phyloP scores from a whole-genome alignment of 2,113 vertebrate species.

The Coracopsis vasa region DNA sequence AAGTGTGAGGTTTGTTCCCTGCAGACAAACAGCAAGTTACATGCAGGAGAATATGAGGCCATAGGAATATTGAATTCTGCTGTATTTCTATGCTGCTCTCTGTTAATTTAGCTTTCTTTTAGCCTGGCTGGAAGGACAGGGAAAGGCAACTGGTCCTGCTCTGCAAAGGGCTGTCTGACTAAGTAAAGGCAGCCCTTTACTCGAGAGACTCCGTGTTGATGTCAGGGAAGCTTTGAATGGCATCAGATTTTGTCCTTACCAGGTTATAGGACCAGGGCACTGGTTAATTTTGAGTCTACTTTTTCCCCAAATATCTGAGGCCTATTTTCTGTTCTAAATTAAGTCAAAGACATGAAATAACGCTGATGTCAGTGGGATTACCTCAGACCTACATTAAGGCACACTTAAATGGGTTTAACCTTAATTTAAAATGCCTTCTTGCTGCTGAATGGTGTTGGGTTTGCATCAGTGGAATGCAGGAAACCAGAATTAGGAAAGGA shows the following conservation, averaged over 20 bases:
- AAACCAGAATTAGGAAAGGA: neutral
- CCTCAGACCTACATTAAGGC: neutral
- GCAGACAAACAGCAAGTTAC: neutral
- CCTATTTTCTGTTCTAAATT: slow-evolving; percentile 32
- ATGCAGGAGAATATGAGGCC: neutral
- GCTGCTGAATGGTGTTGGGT: neutral
- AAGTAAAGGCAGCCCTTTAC: neutral
- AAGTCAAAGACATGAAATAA: neutral
- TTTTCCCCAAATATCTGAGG: slow-evolving; percentile 9
- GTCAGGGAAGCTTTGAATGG: neutral
- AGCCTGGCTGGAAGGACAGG: neutral
- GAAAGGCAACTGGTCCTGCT: neutral
- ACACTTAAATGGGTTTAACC: neutral
- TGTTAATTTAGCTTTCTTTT: neutral
- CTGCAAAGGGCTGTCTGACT: neutral
- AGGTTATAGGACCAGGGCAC: neutral
- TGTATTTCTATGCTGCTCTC: neutral
- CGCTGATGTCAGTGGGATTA: neutral
- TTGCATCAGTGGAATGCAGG: neutral
- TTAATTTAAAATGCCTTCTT: neutral
- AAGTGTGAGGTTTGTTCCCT: neutral
- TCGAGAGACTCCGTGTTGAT: neutral
- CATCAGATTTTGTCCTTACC: neutral
- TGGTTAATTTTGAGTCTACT: neutral
- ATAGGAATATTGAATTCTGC: neutral